Base-by-base conservation (phyloP, 2,113 vertebrate genomes). In the Alexandromys fortis region DNA sequence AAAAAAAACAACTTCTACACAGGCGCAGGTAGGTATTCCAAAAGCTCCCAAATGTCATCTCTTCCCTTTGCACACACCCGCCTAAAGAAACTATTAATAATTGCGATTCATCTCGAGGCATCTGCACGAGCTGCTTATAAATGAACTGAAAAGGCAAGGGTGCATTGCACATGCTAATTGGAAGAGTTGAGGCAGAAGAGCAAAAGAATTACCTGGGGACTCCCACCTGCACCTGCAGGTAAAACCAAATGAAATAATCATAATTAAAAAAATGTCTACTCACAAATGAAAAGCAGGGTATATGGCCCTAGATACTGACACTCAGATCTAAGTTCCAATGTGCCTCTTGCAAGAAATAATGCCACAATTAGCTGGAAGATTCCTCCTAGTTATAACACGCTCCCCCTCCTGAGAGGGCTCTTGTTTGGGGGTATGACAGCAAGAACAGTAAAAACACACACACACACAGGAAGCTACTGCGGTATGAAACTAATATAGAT, bases 101-200 rank as follows among this genome's bases (percentile, higher is more conserved):
- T 82, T 87, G 72, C 55, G 90, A 81, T 63, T 58, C 96, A 93
- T 95, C 95, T 96, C 96, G 55, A 96, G 61, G 88, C 81, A 97
- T 13, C 90, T 45, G 0, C 77, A 65, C 9, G 75, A 96, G 55
- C 61, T 96, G 72, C 94, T 96, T 96, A 98, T 75, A 98, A 93
- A 98, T 96, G 90, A 98, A 67, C 91, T 97, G 94, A 65, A 68
- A 55, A 73, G 86, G 95, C 97, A 85, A 98, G 94, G 86, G 77
- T 97, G 97, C 26, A 17, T 28, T n/a, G 90, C 19, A 75, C 45
- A 96, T 30, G 85, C 35, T 16, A 52, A 95, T 58, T 91, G 38
- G 76, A 95, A 97, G 97, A 96, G 45, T 0, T 65, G 63, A 95
- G 67, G 55, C 7, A 22, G 55, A 90, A 92, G 79, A 87, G 79